A percentile compares a stretch with the other conserved stretches of the same genome.
Conservation (phyloP, 2,888 invertebrate species). For the Cryptophagus acutangulus region DNA sequence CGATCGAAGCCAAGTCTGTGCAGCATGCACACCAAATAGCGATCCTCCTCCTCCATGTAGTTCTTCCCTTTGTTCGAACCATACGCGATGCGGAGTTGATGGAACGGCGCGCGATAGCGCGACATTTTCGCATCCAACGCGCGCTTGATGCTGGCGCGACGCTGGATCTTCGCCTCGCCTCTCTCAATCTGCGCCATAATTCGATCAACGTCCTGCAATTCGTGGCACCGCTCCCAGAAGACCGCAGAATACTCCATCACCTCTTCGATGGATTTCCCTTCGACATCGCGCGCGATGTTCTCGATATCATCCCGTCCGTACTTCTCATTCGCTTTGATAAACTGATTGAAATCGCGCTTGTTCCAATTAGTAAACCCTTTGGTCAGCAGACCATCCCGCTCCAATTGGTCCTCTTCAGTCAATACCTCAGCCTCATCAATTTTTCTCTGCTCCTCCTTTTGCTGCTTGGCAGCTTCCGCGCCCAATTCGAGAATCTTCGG, state of each 20-base stretch:
- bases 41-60: constrained; percentile 93
- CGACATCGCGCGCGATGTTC: constrained; percentile 94
- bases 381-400: constrained; percentile 87
- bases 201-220: constrained; percentile 92
- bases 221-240: constrained; percentile 98
- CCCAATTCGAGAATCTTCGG: constrained; percentile 93
- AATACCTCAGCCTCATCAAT: constrained; percentile 93
- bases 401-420: constrained; percentile 82
- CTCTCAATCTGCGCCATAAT: constrained; percentile 98
- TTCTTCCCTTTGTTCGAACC: constrained; percentile 99
- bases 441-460: constrained; percentile 93
- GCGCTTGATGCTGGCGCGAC: constrained; percentile 77
- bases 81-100: constrained; percentile 93
- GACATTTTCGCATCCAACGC: constrained; percentile 82
- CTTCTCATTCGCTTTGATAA: constrained; percentile 97
- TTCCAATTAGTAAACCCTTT: constrained; percentile 98
- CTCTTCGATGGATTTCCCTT: constrained; percentile 94
- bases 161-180: constrained; percentile 94
- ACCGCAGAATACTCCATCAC: constrained; percentile 96
- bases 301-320: constrained; percentile 98
- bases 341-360: constrained; percentile 97
- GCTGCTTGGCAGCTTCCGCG: constrained; percentile 86
- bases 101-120: constrained; percentile 95
- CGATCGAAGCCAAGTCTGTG: constrained; percentile 98
- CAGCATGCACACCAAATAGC: constrained; percentile 96